phyloP scores from a whole-genome alignment of 2,888 invertebrate species.

The Zelleria hepariella region DNA sequence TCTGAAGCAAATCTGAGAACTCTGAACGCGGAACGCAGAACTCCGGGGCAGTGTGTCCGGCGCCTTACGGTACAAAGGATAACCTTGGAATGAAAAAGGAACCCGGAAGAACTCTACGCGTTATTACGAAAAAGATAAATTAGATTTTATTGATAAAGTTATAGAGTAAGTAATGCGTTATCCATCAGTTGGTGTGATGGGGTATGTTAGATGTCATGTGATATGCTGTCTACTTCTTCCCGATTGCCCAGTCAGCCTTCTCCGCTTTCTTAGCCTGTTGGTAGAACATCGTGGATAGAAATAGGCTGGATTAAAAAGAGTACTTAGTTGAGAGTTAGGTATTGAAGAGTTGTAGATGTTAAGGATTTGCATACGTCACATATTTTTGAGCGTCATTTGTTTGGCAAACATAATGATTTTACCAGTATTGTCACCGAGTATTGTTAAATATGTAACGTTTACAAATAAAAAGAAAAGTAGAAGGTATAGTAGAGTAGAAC shows the following conservation, averaged over 20 bases:
- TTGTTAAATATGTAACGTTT: not conserved
- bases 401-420: no score
- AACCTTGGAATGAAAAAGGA: not conserved
- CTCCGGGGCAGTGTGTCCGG: no score
- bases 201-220: constrained; percentile 20
- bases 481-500: not conserved
- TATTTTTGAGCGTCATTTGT: not conserved
- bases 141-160: not conserved
- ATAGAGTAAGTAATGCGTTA: not conserved
- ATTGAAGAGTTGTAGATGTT: not conserved
- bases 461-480: not conserved
- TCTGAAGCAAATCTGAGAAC: no score
- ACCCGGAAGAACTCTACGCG: not conserved
- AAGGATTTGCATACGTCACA: not conserved
- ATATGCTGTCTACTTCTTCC: constrained; percentile 70
- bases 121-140: not conserved
- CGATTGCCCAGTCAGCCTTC: constrained; percentile 79
- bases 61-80: not conserved
- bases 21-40: no score
- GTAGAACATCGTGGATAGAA: not conserved
- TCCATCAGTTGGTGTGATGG: constrained; percentile 15
- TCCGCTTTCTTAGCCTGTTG: constrained; percentile 84
- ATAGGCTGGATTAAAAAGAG: not conserved
- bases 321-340: not conserved
- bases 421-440: not conserved